A percentile compares a stretch with the other conserved stretches of the same genome.
Conservation (phyloP, 2,113 vertebrate species). For the Platycercus adscitus region DNA sequence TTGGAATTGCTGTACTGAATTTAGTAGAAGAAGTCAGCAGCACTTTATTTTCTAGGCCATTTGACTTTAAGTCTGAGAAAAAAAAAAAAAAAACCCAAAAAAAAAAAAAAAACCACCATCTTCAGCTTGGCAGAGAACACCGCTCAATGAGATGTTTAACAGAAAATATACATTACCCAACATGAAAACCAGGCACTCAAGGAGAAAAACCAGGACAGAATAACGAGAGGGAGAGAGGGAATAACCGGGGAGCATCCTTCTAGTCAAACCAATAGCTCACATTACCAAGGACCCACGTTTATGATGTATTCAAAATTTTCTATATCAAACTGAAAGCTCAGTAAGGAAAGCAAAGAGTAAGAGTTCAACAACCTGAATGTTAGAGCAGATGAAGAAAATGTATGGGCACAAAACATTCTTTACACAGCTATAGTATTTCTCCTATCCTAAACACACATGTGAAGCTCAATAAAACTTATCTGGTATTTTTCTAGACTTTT, state of each 20-base stretch:
- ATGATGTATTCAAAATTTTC: background rate
- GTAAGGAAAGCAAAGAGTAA: background rate
- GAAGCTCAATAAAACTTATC: background rate
- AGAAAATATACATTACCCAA: slow-evolving; percentile 11
- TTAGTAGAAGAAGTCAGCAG: background rate
- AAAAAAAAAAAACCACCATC: background rate
- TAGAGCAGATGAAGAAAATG: background rate
- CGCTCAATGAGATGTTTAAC: background rate
- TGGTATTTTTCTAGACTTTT: background rate
- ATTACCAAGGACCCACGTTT: background rate
- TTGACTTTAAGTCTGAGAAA: background rate
- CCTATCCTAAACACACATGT: background rate
- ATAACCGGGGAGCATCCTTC: background rate
- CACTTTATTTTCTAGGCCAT: background rate
- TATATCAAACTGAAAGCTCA: background rate
- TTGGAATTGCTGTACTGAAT: background rate
- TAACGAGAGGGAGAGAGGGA: background rate
- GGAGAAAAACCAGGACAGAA: background rate
- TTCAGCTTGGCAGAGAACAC: background rate
- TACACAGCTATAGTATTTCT: background rate
- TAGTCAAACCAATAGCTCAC: background rate
- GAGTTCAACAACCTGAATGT: background rate
- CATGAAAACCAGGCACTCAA: slow-evolving; percentile 8
- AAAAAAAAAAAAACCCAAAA: background rate
- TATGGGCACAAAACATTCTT: background rate